Percentiles rank a stretch among this genome's conserved stretches.
Conservation (phyloP, 2,797 vertebrate genomes). For the Esox masquinongy region DNA sequence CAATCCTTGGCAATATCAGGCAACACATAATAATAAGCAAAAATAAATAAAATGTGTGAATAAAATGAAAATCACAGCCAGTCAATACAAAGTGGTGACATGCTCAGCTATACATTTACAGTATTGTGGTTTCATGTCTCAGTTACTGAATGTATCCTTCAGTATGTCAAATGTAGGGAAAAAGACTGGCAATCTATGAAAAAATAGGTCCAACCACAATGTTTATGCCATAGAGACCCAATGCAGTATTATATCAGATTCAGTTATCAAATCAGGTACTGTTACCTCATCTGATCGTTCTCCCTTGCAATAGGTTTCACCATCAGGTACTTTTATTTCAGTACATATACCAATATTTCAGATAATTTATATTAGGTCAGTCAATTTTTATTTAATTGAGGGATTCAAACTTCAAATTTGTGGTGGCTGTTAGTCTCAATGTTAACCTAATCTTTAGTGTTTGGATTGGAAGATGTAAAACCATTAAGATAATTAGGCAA, state of each 20-base stretch:
- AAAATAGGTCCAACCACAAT: not conserved
- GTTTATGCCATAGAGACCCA: not conserved
- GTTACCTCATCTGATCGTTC: not conserved
- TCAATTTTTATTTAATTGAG: slow-evolving; percentile 2
- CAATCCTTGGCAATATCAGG: slow-evolving; percentile 27
- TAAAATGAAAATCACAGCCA: slow-evolving; percentile 24
- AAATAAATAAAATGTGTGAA: slow-evolving; percentile 34
- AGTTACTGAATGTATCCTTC: slow-evolving; percentile 20
- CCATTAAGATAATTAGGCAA: slow-evolving; percentile 28
- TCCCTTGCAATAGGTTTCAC: not conserved
- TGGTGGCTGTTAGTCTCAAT: slow-evolving; percentile 25
- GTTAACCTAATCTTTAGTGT: slow-evolving; percentile 21
- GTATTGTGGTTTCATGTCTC: slow-evolving; percentile 9
- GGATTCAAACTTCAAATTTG: not conserved
- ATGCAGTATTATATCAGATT: not conserved
- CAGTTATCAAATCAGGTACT: not conserved
- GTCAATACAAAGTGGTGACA: slow-evolving; percentile 6
- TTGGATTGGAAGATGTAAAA: slow-evolving; percentile 36
- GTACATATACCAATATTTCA: not conserved
- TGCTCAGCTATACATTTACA: slow-evolving; percentile 1
- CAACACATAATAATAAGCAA: slow-evolving; percentile 54
- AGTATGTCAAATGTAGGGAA: not conserved
- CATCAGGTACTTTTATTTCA: not conserved
- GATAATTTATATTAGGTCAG: not conserved
- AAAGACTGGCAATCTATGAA: not conserved